Evolutionary conservation across 2,888 invertebrate species (phyloP), one percentile per base, ranked within the genome.

Genomic region (Geotrupes spiniger): DNA sequence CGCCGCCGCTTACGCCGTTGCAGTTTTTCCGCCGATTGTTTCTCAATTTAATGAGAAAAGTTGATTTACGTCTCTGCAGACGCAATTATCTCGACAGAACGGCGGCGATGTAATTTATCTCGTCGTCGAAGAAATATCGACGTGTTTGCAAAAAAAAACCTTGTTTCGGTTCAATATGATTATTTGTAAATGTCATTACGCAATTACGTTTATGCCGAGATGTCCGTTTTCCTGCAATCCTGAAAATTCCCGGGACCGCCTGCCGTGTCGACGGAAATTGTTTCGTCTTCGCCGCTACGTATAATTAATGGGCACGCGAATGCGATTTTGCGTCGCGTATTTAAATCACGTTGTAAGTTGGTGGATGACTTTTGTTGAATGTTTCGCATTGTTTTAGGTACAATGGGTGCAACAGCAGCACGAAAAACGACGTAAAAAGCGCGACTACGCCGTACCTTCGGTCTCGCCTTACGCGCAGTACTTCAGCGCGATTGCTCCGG

Each of bases 361-460:
- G 33, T 14, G 14, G 11, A 33, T 33, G 15, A 33, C 33, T 38
- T 17, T 25, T 39, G 14, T 27, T 39, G 15, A 46, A 42, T 29
- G 15, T 54, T 46, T 53, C 53, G 33, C 61, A 58, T 62, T 56
- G 42, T 71, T 68, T 33, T 72, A 92, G 92, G 87, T 92, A 21
- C 81, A 82, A 68, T 98, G 97, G 97, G 88, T 92, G 63, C 92
- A 96, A 71, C 98, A 98, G 69, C 98, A 98, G 73, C 84, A 88
- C 58, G 92, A 92, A 68, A 89, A 85, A 74, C 81, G 82, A 50
- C 82, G 98, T 53, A 83, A 83, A 58, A 98, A 98, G 76, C 81
- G 98, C 36, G 96, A 93, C 75, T 89, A 84, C 67, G 77, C 76
- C 41, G 73, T 73, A 64, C 74, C 81, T 46, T 78, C 81, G 51